Evolutionary conservation across 35 echinoderm and acorn worm species (phyloP), one percentile per base, ranked within the genome.

Genomic region (Patiria miniata): DNA sequence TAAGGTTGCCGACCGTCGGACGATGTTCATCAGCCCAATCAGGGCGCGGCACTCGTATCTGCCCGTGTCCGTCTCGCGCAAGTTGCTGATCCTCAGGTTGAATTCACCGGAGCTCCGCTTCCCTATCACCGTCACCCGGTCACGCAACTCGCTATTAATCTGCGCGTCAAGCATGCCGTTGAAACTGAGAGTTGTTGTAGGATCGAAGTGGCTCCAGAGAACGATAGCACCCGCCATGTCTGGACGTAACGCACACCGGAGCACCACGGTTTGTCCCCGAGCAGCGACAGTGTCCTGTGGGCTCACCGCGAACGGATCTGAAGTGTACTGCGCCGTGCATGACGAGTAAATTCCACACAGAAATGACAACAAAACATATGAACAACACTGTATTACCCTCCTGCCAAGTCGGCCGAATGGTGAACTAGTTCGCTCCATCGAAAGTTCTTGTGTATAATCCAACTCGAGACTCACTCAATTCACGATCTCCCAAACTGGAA

Each of bases 11-110:
- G 82, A 84, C 34, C 53, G 53, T 10, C 57, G 53, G 8, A 65
- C 55, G 8, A 84, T 84, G 30, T 36, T 0, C 21, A 53, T 58
- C n/a, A 84, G 57, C 57, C 82, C 82, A 1, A 84, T 22, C 19
- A 84, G 29, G 23, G 52, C 82, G 30, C 53, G 53, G 57, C 82
- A 84, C 57, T 84, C 82, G 22, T 84, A 84, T 7, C 53, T 21
- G 22, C 82, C 82, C 38, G 52, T 19, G 57, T 84, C 82, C 30
- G 51, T 37, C 55, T 59, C 57, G 9, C 44, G 38, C 23, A 84
- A 51, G 57, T 65, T 60, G 18, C 14, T 58, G 8, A 84, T 84
- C 54, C 56, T 84, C 8, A 84, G 51, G 12, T 84, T 53, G 23
- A 59, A 84, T 28, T 84, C 82, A 38, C 82, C 82, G 18, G 19